Evolutionary conservation across 2,797 vertebrate genomes (phyloP).

Genomic region (Chanos chanos): DNA sequence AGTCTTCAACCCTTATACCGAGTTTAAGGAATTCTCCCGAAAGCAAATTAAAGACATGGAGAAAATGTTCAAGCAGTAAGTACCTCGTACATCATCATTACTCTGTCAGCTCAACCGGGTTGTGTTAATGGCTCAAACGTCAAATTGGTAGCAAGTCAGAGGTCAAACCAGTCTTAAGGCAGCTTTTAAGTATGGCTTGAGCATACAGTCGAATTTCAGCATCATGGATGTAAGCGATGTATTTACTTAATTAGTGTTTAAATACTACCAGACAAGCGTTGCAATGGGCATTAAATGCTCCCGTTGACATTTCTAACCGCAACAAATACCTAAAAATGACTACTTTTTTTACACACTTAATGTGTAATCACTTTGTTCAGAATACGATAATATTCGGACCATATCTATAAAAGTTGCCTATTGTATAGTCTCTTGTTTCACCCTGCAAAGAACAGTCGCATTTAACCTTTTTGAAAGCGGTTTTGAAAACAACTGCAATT

Average conservation of each 20-base stretch:
- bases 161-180: not conserved
- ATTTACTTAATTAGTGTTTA: no score
- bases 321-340: no score
- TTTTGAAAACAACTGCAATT: not conserved
- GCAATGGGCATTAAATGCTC: no score
- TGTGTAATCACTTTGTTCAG: not conserved
- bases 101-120: not conserved
- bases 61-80: conserved; percentile 89
- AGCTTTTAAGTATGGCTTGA: not conserved
- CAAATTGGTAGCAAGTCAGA: not conserved
- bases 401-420: not conserved
- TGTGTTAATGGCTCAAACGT: not conserved
- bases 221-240: no score
- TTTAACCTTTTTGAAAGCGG: no score
- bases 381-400: not conserved
- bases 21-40: conserved; percentile 95
- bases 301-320: no score
- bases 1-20: conserved; percentile 87
- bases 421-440: not conserved
- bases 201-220: not conserved
- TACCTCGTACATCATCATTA: conserved; percentile 30
- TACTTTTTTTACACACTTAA: no score
- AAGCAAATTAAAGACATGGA: conserved; percentile 96
- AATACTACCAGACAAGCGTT: no score
- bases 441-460: no score